Base-by-base conservation (phyloP, 1,140 invertebrate species). In the Drosophila lacertosa region DNA sequence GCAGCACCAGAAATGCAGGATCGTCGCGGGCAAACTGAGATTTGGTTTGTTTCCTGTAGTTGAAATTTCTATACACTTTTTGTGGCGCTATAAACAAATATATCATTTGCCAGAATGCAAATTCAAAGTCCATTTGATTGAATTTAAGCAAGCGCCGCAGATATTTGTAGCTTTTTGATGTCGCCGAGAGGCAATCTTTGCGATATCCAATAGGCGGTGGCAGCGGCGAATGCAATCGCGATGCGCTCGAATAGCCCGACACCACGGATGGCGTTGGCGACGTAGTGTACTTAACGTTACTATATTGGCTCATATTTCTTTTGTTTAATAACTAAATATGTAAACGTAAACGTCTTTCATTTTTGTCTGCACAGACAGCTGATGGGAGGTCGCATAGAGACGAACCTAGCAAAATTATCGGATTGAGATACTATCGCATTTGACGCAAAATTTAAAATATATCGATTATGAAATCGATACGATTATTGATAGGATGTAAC, bases 51-150 rank as follows among this genome's bases (percentile, higher is more conserved):
- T 99, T 99, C 92, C 99, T 95, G 92, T 99, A 99, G 81, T 98
- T 96, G 92, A 99, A 99, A 93, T 99, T 99, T 92, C 97, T 95
- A 89, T 99, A 99, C 2, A 99, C 98, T 95, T 99, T 99, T 91
- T 99, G 97, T 20, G 99, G 99, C 0, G 97, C 94, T 57, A 96
- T 94, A 92, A 99, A 98, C 50, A 99, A 93, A 92, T 99, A 99
- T 0, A 99, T 92, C 97, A 99, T 99, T 94, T 99, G 99, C 98
- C 98, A 99, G 9, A 97, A 93, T 2, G 98, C 99, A 94, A 98
- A 99, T 91, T 99, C 98, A 93, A 99, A 99, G 92, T 99, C 99
- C 99, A 99, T 99, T 92, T 99, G 98, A 89, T 97, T 94, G 90
- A 98, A 98, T 92, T 98, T 97, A 20, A 99, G 94, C 33, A 99